Conservation (phyloP, 1,140 invertebrate genomes). For the Trinorchestia longiramus region DNA sequence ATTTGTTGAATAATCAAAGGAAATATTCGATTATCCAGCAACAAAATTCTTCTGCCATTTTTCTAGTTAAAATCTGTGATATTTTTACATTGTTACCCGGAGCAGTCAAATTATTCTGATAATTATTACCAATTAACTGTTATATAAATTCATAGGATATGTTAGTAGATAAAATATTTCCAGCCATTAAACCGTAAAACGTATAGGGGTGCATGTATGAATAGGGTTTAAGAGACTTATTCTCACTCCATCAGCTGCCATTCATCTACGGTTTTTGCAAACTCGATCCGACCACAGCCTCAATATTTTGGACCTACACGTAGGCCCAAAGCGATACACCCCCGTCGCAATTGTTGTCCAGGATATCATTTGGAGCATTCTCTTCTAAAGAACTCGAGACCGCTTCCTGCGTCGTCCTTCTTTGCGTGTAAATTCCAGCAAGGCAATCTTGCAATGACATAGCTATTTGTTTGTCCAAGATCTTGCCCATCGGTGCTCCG, state of each 20-base stretch:
- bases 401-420: slow-evolving; percentile 22
- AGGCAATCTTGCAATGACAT: slow-evolving; percentile 20
- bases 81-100: no score
- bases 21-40: no score
- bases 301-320: not conserved
- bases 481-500: slow-evolving; percentile 31
- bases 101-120: no score
- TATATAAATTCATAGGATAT: no score
- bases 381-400: slow-evolving; percentile 34
- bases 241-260: not conserved
- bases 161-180: not conserved
- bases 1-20: no score
- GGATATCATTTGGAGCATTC: not conserved
- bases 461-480: slow-evolving; percentile 46
- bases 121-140: no score
- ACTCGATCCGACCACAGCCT: not conserved
- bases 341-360: slow-evolving; percentile 18
- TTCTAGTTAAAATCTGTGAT: no score
- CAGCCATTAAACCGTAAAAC: not conserved
- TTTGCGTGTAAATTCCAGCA: slow-evolving; percentile 1
- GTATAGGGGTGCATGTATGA: not conserved
- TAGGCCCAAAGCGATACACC: not conserved
- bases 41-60: no score
- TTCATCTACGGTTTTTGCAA: not conserved
- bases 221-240: not conserved